These are phyloP conservation scores for Gallinago jamesoni DNA, from an alignment of 2,113 vertebrate species.

Conservation along the genomic window DNA sequence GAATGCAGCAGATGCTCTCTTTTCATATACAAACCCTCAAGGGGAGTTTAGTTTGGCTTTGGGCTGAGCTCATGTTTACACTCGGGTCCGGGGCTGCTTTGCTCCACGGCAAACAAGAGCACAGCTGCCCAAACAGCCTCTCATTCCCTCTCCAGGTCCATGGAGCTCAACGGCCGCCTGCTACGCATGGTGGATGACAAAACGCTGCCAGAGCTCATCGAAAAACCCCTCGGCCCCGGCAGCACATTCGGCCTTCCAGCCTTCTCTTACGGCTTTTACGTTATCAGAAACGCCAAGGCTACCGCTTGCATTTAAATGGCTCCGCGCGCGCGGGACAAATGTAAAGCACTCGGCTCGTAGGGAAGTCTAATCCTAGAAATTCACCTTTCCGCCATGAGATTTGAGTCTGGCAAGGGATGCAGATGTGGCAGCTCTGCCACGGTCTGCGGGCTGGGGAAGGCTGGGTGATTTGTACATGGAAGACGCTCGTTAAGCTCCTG, in stretches of 20 bases:
- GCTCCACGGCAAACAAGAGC: not conserved
- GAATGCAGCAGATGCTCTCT: not conserved
- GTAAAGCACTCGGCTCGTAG: not conserved
- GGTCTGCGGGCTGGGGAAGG: not conserved
- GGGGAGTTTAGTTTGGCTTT: not conserved
- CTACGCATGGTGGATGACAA: slow-evolving; percentile 86
- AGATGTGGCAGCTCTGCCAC: not conserved
- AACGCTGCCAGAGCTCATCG: slow-evolving; percentile 80
- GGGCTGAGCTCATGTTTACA: not conserved
- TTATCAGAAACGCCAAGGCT: slow-evolving; percentile 80
- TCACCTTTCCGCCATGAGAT: fast-evolving
- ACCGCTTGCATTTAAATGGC: slow-evolving; percentile 74
- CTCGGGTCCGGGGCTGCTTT: not conserved
- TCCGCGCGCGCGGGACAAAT: not conserved
- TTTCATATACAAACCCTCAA: not conserved
- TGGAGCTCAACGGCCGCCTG: slow-evolving; percentile 81
- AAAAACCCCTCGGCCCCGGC: slow-evolving; percentile 67
- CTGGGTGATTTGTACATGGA: fast-evolving
- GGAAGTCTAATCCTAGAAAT: not conserved
- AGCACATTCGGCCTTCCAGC: slow-evolving; percentile 80
- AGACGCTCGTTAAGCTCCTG: not conserved
- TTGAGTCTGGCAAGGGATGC: not conserved
- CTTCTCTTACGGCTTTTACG: slow-evolving; percentile 87
- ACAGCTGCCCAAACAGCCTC: not conserved
- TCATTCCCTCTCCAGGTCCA: slow-evolving; percentile 67